Conservation (phyloP, 2,113 vertebrate species). For the Syngnathus floridae region DNA sequence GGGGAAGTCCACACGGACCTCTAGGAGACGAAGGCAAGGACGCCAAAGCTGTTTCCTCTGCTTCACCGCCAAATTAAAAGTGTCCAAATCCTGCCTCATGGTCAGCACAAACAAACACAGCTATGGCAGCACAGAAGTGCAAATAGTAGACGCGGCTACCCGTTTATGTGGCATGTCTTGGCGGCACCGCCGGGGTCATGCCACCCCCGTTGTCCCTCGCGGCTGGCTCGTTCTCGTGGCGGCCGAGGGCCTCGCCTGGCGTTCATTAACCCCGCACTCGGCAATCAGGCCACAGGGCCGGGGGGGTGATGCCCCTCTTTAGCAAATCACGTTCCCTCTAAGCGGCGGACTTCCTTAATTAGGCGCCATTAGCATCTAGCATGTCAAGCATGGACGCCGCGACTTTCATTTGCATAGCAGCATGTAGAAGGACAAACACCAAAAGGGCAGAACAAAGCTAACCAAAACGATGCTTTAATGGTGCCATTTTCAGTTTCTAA, state of each 20-base stretch:
- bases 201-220: conserved; percentile 38
- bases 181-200: background rate
- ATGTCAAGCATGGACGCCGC: conserved; percentile 51
- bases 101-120: background rate
- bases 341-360: conserved; percentile 67
- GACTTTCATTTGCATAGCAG: conserved; percentile 25
- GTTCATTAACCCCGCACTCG: conserved; percentile 73
- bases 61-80: conserved; percentile 4
- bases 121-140: background rate
- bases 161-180: background rate
- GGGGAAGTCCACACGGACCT: background rate
- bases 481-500: background rate
- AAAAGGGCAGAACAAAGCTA: background rate
- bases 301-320: conserved; percentile 64
- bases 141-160: background rate
- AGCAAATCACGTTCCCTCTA: conserved; percentile 70
- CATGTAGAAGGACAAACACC: background rate
- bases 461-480: background rate
- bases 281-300: conserved; percentile 69
- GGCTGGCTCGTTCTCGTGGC: conserved; percentile 62
- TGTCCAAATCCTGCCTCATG: background rate
- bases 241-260: conserved; percentile 69
- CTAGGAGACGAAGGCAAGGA: background rate
- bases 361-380: conserved; percentile 73
- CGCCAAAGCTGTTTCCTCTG: background rate